phyloP scores from a whole-genome alignment of 2,113 vertebrate species.

The Ellobius talpinus region DNA sequence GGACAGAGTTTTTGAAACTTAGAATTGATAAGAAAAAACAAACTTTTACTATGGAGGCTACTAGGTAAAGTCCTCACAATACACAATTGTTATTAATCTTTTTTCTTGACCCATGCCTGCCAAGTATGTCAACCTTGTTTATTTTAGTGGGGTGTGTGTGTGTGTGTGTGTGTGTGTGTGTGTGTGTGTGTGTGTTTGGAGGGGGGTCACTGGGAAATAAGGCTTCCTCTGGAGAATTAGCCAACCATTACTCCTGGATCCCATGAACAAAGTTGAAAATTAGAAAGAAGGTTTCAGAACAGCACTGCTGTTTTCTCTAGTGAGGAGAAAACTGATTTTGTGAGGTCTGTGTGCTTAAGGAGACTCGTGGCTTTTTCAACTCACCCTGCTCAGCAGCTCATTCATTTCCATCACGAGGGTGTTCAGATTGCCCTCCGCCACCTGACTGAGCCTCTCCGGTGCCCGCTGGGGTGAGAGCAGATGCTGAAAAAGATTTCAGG shows the following conservation, averaged over 20 bases:
- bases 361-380: slow-evolving; percentile 59
- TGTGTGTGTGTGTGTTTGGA: background rate
- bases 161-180: background rate
- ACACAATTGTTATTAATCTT: background rate
- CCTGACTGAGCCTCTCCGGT: slow-evolving; percentile 94
- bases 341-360: background rate
- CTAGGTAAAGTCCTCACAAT: background rate
- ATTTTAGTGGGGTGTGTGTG: background rate
- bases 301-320: background rate
- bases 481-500: slow-evolving; percentile 89
- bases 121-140: background rate
- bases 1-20: slow-evolving; percentile 18
- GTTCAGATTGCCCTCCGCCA: slow-evolving; percentile 94
- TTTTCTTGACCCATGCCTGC: background rate
- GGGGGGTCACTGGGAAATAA: background rate
- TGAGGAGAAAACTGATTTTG: background rate
- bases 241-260: background rate
- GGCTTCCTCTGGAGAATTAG: slow-evolving; percentile 27
- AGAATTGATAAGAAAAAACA: background rate
- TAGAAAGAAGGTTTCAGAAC: slow-evolving; percentile 44
- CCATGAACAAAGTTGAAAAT: background rate
- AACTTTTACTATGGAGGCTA: background rate
- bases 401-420: slow-evolving; percentile 96
- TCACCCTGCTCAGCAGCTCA: slow-evolving; percentile 96
- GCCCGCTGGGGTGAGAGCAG: slow-evolving; percentile 97